Base-by-base conservation (phyloP, 2,797 vertebrate species). In the Cyclopterus lumpus region DNA sequence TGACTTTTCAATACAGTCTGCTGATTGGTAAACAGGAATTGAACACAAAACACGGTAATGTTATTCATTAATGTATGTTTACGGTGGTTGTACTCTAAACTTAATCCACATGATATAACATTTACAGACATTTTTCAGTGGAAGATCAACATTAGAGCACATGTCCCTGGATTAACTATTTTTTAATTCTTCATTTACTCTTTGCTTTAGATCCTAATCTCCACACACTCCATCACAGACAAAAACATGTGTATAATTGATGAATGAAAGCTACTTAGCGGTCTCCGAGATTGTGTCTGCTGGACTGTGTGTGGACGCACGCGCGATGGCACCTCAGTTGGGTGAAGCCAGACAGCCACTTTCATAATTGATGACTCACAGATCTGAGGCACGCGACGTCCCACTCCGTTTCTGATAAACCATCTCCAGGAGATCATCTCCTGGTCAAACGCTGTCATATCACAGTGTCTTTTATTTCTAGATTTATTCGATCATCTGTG, bases 191-290 rank as follows among this genome's bases (percentile, higher is more conserved):
- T 63, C 22, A 6, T 57, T 18, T 46, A 22, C 10, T 30, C 12
- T 48, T 58, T 57, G 42, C 40, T 9, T 18, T 34, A 6, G 6
- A 12, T 38, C 10, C 14, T 16, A 12, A 14, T 59, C 16, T 20
- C 2, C 28, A 57, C 73, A 62, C 32, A 36, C 32, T 6, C 2
- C 49, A 49, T 55, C 30, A 55, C 80, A 85, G 75, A 90, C 85
- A 77, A 40, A 82, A 77, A 77, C 75, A 48, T 34, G 42, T 86
- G 59, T 67, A 82, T 88, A 78, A 85, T 82, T 86, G 60, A 86
- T 85, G 70, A 82, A 46, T 54, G 40, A 72, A 68, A 53, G 42
- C 67, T 57, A 24, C 44, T 48, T 26, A 20, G 28, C 9, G 1
- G 42, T 1, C 18, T 57, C 20, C 53, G 53, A 73, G 34, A 12